Base-by-base conservation (phyloP, 2,113 vertebrate genomes). In the Galemys pyrenaicus region DNA sequence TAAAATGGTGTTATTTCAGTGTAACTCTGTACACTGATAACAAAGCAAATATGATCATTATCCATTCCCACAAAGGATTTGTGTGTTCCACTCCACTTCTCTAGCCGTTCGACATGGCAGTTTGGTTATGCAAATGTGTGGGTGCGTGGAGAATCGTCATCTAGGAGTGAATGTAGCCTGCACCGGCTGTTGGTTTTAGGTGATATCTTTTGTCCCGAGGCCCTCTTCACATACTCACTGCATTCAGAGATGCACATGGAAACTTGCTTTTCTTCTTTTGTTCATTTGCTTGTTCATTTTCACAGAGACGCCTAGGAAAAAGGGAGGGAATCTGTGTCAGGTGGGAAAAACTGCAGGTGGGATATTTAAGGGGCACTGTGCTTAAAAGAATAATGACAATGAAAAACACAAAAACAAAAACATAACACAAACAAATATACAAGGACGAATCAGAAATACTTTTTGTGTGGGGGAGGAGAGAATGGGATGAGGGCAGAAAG, bases 41-140 rank as follows among this genome's bases (percentile, higher is more conserved):
- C 58, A 74, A 79, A 89, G 35, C 17, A 92, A 78, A 89, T 35
- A 15, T 5, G 54, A 78, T 73, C 39, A 32, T 81, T 94, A 77
- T 68, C 32, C 5, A 32, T 44, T 51, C 51, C 79, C 62, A 91
- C 64, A 78, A 67, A 86, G 44, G 12, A 67, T 78, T 83, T 81
- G 35, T 67, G 11, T 2, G 15, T 67, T 95, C 49, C 62, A 37
- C 5, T 24, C 19, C 19, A 37, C 30, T 60, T 92, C 74, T 67
- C 30, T 39, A 49, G 85, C 44, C 49, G 56, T 67, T 83, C 51
- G 20, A 65, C 19, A 30, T 20, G 32, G 9, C 41, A 12, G 68
- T 91, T 80, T 56, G 16, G 62, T 83, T 87, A 75, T 77, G 86
- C 15, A 41, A 22, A 44, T 15, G 39, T 15, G 10, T n/a, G 8